Base-by-base conservation (phyloP, 2,888 invertebrate species). In the Dicyrtomina minuta region DNA sequence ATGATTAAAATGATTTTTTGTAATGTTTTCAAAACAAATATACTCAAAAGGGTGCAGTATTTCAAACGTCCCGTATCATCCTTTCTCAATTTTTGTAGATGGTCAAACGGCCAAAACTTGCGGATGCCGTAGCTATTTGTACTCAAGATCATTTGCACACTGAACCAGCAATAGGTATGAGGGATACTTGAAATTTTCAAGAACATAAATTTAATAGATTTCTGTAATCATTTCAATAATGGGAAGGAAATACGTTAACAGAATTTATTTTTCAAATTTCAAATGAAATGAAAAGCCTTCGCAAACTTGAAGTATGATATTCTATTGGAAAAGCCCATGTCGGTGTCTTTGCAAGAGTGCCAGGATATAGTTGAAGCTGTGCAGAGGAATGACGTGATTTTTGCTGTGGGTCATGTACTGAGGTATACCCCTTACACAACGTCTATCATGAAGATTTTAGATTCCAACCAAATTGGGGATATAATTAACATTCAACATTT, bases 241-340 rank as follows among this genome's bases (percentile, higher is more conserved):
- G 58, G 10, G 12, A 22, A 58, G 12, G 15, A 24, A 20, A 17
- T 62, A n/a, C n/a, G n/a, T n/a, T n/a, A n/a, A n/a, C n/a, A n/a
- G n/a, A n/a, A n/a, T n/a, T n/a, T n/a, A n/a, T n/a, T n/a, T n/a
- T n/a, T n/a, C n/a, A n/a, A n/a, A n/a, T n/a, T n/a, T n/a, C n/a
- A n/a, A n/a, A n/a, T n/a, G n/a, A n/a, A n/a, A n/a, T n/a, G n/a
- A n/a, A 2, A 22, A 39, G 81, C 81, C 2, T 80, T 82, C 77
- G 82, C 83, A 5, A 80, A 80, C 70, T 79, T 80, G 70, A 83
- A 83, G n/a, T 83, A 83, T 70, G 80, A 83, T 71, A 82, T 84
- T 53, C 76, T 83, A 13, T 77, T 84, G 72, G 83, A 84, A 74
- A 84, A 84, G 76, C 84, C 84, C 4, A 83, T 84, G 83, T 82